phyloP scores from a whole-genome alignment of 2,888 invertebrate genomes.

The Cosmorhoe ocellata region DNA sequence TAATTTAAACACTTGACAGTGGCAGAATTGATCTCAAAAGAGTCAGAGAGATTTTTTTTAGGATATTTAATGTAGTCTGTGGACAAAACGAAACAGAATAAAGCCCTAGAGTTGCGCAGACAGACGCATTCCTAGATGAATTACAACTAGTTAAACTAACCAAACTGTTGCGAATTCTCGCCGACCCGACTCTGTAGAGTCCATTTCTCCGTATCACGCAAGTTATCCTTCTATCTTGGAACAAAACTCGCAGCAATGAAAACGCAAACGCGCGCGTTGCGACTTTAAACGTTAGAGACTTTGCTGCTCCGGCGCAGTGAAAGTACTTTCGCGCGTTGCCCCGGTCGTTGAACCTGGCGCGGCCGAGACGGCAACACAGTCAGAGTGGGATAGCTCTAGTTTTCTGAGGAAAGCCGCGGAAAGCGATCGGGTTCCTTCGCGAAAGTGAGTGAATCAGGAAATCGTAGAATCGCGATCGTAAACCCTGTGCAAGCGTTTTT shows the following conservation, averaged over 20 bases:
- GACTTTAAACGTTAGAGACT: constrained; percentile 58
- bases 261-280: constrained; percentile 63
- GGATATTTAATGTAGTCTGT: too few relatives aligned
- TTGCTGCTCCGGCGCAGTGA: constrained; percentile 75
- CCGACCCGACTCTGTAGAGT: constrained; percentile 39
- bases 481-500: constrained; percentile 63
- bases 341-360: constrained; percentile 74
- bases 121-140: constrained; percentile 68
- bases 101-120: constrained; percentile 36
- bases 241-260: constrained; percentile 49
- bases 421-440: constrained; percentile 61
- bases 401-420: constrained; percentile 72
- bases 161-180: constrained; percentile 48
- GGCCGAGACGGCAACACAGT: constrained; percentile 45
- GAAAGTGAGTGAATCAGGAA: constrained; percentile 74
- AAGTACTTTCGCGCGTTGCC: constrained; percentile 81
- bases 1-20: too few relatives aligned
- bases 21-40: too few relatives aligned
- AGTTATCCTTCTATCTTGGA: constrained; percentile 51
- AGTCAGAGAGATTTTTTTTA: too few relatives aligned
- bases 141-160: constrained; percentile 58
- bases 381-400: constrained; percentile 56
- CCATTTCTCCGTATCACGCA: constrained; percentile 56
- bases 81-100: constrained; percentile 41
- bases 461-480: constrained; percentile 55